These are phyloP conservation scores for Scrobipalpa costella DNA, from an alignment of 2,888 invertebrate species.

Conservation along the genomic window DNA sequence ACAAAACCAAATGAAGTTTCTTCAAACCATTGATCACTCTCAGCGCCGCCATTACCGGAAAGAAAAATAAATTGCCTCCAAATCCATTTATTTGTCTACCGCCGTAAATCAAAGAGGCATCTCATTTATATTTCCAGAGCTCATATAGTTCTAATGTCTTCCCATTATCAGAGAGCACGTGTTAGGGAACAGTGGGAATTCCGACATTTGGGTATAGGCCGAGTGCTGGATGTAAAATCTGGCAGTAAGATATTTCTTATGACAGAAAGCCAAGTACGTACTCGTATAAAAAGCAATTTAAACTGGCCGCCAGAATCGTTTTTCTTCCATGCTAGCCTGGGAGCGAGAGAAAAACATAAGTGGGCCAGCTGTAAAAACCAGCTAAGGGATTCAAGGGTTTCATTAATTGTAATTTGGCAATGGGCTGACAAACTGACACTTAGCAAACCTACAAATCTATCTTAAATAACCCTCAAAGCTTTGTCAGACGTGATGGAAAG, in stretches of 20 bases:
- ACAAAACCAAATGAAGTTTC: conserved; percentile 3
- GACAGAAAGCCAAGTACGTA: neutral
- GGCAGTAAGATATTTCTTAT: neutral
- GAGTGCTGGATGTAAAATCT: neutral
- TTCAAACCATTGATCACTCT: neutral
- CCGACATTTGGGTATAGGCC: conserved; percentile 48
- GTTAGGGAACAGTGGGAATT: conserved; percentile 57
- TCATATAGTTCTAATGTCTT: conserved; percentile 71
- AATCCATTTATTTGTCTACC: conserved; percentile 53
- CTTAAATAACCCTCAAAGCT: too few relatives aligned
- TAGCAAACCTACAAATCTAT: too few relatives aligned
- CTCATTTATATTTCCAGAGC: conserved; percentile 66
- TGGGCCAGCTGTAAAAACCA: too few relatives aligned
- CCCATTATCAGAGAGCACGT: conserved; percentile 71
- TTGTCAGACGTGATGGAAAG: too few relatives aligned
- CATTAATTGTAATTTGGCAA: too few relatives aligned
- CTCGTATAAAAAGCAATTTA: too few relatives aligned
- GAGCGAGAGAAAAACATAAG: too few relatives aligned
- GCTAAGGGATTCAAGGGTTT: too few relatives aligned
- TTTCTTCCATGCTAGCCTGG: too few relatives aligned
- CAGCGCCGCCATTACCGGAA: neutral
- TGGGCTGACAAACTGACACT: too few relatives aligned
- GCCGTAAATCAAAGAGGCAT: conserved; percentile 60
- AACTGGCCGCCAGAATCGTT: too few relatives aligned
- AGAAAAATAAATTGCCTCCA: conserved; percentile 33